Percentiles rank a stretch among this genome's conserved stretches.
phyloP scores from a whole-genome alignment of 1,140 invertebrate species.

The Drosophila parvula region DNA sequence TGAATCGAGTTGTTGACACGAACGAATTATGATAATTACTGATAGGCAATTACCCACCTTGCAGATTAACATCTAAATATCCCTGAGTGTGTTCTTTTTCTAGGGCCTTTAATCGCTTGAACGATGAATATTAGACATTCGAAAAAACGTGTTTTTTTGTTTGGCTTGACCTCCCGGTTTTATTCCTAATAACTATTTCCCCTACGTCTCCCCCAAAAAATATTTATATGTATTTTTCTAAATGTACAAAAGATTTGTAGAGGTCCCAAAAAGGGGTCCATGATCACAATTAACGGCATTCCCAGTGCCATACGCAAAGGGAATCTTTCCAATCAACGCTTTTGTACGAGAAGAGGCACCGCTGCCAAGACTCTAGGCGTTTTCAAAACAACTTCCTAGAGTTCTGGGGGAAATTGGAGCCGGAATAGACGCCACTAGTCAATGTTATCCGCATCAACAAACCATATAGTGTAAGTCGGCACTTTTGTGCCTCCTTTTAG shows the following conservation, averaged over 20 bases:
- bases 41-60: slow-evolving; percentile 54
- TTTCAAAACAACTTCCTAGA: slow-evolving; percentile 22
- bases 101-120: slow-evolving; percentile 10
- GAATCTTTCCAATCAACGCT: slow-evolving; percentile 19
- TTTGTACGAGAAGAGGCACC: slow-evolving; percentile 5
- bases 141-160: slow-evolving; percentile 3
- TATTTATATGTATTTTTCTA: slow-evolving; percentile 53
- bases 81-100: slow-evolving; percentile 46
- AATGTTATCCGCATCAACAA: slow-evolving; percentile 24
- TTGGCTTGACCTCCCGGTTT: slow-evolving; percentile 2
- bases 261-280: background rate
- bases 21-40: slow-evolving; percentile 30
- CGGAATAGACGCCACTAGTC: slow-evolving; percentile 16
- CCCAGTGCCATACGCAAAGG: slow-evolving; percentile 54
- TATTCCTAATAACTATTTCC: background rate
- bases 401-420: background rate
- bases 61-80: slow-evolving; percentile 50
- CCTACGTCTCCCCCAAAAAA: slow-evolving; percentile 1
- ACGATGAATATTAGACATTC: background rate
- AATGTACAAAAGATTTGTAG: slow-evolving; percentile 26
- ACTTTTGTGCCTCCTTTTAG: slow-evolving; percentile 59
- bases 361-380: slow-evolving; percentile 13
- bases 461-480: slow-evolving; percentile 49
- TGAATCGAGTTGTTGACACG: background rate
- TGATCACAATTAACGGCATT: slow-evolving; percentile 44